phyloP scores from a whole-genome alignment of 2,888 invertebrate genomes.

The Trissolcus brochymenae region DNA sequence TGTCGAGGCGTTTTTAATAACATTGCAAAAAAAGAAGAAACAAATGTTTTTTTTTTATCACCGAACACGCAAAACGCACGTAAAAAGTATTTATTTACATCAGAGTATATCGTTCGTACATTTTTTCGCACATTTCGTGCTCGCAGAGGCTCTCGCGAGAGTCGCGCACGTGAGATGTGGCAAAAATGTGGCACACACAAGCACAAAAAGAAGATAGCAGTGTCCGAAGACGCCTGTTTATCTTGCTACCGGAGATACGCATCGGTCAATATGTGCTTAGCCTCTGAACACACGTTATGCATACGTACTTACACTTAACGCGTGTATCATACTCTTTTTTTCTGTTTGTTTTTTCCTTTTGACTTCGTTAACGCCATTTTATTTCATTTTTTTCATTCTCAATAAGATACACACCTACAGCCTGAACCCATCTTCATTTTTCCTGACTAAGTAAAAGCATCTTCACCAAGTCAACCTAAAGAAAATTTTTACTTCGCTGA shows the following conservation, averaged over 20 bases:
- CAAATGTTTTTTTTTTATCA: conserved; percentile 30
- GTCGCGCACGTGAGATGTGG: conserved; percentile 52
- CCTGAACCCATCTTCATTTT: too few species aligned
- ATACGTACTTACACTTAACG: conserved; percentile 56
- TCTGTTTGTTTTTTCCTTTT: conserved; percentile 23
- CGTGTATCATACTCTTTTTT: conserved; percentile 46
- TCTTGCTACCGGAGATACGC: conserved; percentile 72
- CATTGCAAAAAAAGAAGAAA: conserved; percentile 19
- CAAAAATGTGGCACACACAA: conserved; percentile 54
- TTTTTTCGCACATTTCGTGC: conserved; percentile 53
- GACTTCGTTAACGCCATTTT: conserved; percentile 1
- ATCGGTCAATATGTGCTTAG: conserved; percentile 73
- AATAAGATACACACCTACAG: too few species aligned
- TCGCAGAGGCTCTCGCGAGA: conserved; percentile 11
- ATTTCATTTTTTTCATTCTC: conserved; percentile 1
- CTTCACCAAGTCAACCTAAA: too few species aligned
- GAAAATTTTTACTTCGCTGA: too few species aligned
- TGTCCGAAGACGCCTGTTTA: conserved; percentile 66
- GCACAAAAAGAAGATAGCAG: conserved; percentile 44
- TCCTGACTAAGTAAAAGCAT: too few species aligned
- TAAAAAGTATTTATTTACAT: conserved; percentile 50
- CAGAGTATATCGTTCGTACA: conserved; percentile 35
- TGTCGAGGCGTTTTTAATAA: conserved; percentile 30
- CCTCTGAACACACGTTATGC: conserved; percentile 68
- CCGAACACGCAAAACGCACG: conserved; percentile 12